Conservation (phyloP, 2,113 vertebrate genomes). For the Struthio camelus region DNA sequence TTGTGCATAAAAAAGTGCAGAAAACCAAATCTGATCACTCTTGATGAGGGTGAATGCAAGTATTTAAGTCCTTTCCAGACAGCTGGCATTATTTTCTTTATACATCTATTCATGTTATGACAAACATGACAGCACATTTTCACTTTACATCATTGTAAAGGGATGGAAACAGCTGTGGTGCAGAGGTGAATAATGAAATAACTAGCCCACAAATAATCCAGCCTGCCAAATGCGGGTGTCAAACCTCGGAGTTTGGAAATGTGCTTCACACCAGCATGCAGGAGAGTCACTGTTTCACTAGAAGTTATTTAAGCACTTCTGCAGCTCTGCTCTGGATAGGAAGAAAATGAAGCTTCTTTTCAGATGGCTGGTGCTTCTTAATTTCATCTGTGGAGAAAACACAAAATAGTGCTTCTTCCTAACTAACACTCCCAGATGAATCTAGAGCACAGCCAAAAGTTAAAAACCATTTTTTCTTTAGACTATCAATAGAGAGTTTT, state of each 20-base stretch:
- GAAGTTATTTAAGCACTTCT: not conserved
- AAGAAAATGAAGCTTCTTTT: not conserved
- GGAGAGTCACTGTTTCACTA: not conserved
- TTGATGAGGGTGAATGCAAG: not conserved
- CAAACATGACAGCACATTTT: slow-evolving; percentile 33
- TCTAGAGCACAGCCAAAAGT: not conserved
- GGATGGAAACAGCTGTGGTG: not conserved
- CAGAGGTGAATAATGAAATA: slow-evolving; percentile 26
- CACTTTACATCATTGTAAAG: slow-evolving; percentile 37
- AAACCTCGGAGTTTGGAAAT: not conserved
- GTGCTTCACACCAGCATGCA: not conserved
- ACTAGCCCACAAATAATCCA: slow-evolving; percentile 33
- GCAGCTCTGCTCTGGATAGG: not conserved
- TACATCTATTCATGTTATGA: slow-evolving; percentile 31
- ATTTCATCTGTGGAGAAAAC: not conserved
- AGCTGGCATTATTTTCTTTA: slow-evolving; percentile 23
- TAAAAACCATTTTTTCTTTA: not conserved
- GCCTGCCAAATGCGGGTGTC: not conserved
- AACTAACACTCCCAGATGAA: not conserved
- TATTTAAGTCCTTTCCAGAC: not conserved
- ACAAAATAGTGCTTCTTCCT: not conserved
- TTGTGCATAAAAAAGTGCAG: not conserved
- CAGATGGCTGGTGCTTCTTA: not conserved
- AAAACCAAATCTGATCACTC: not conserved
- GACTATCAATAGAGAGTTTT: not conserved